Percentiles rank a stretch among this genome's conserved stretches.
Conservation (phyloP, 1,140 invertebrate species). For the Bombyx mori region ASM3026992v2 NC_085129.1:771501-772000, state of each 20-base stretch:
- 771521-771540: neutral
- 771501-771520: neutral
- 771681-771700: constrained; percentile 48
- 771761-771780: no score
- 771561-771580: constrained; percentile 6
- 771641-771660: constrained; percentile 46
- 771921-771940: no score
- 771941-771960: no score
- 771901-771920: no score
- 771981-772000: no score
- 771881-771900: no score
- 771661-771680: constrained; percentile 50
- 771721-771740: neutral
- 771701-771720: constrained; percentile 55
- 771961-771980: no score
- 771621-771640: constrained; percentile 39
- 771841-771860: no score
- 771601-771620: constrained; percentile 31
- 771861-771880: no score
- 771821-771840: no score
- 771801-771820: no score
- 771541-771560: neutral
- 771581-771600: constrained; percentile 22
- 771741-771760: neutral
- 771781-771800: no score